phyloP scores from a whole-genome alignment of 1,140 invertebrate species.

The Ceratitis capitata region DNA sequence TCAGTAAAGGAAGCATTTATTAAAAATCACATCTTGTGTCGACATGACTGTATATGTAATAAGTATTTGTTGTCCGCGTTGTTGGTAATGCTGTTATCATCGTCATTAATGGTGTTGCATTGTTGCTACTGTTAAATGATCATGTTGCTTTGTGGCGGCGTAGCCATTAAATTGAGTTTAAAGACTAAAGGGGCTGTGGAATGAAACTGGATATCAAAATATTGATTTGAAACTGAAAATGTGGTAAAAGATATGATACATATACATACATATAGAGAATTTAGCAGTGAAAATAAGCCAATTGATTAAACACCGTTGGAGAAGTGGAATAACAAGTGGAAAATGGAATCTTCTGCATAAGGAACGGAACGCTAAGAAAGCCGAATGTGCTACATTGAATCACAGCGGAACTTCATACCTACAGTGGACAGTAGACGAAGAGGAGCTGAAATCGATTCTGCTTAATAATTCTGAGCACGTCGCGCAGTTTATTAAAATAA shows the following conservation, averaged over 20 bases:
- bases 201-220: not conserved
- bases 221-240: not conserved
- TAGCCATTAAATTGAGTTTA: not conserved
- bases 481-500: constrained; percentile 65
- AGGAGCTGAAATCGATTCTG: constrained; percentile 58
- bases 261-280: not conserved
- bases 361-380: not conserved
- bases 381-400: not conserved
- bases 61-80: not conserved
- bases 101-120: not conserved
- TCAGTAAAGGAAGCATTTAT: too few species aligned
- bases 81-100: constrained; percentile 24
- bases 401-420: constrained; percentile 1
- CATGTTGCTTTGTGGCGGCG: constrained; percentile 49
- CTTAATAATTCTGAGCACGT: constrained; percentile 59
- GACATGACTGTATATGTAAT: too few species aligned
- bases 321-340: not conserved
- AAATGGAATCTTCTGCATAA: not conserved
- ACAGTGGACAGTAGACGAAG: not conserved
- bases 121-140: constrained; percentile 60
- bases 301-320: not conserved
- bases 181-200: not conserved
- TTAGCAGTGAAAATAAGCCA: not conserved
- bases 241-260: not conserved
- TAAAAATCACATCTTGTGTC: too few species aligned